Conservation (phyloP, 1,140 invertebrate species). For the Aphelinus atriplicis region DNA sequence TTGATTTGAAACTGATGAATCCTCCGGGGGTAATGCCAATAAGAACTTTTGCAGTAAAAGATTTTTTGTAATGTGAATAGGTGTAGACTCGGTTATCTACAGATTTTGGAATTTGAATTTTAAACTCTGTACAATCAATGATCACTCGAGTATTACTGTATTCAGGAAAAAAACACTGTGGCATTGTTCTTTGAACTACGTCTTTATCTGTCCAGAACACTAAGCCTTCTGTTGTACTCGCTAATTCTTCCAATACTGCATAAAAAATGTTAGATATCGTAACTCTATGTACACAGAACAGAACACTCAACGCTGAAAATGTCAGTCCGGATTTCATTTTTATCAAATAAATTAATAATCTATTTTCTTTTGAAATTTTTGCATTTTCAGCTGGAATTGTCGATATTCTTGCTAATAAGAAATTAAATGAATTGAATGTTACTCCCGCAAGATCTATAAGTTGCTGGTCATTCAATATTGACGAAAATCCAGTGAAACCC, state of each 20-base stretch:
- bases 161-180: constrained; percentile 47
- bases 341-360: constrained; percentile 44
- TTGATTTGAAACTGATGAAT: constrained; percentile 58
- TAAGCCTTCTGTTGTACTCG: constrained; percentile 37
- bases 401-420: neutral
- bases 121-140: constrained; percentile 49
- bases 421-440: neutral
- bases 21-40: constrained; percentile 59
- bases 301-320: constrained; percentile 33
- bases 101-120: constrained; percentile 51
- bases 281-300: constrained; percentile 39
- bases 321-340: constrained; percentile 48
- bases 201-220: constrained; percentile 46
- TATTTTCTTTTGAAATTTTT: neutral
- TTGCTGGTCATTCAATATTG: neutral
- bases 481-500: neutral
- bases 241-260: constrained; percentile 31
- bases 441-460: neutral
- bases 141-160: too few relatives aligned
- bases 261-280: constrained; percentile 42
- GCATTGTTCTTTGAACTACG: constrained; percentile 40
- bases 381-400: neutral
- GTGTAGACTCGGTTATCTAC: constrained; percentile 46
- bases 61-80: constrained; percentile 60
- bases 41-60: constrained; percentile 54